These are phyloP conservation scores for Antheraea pernyi DNA, from an alignment of 1,140 invertebrate genomes.

Conservation along the genomic window DNA sequence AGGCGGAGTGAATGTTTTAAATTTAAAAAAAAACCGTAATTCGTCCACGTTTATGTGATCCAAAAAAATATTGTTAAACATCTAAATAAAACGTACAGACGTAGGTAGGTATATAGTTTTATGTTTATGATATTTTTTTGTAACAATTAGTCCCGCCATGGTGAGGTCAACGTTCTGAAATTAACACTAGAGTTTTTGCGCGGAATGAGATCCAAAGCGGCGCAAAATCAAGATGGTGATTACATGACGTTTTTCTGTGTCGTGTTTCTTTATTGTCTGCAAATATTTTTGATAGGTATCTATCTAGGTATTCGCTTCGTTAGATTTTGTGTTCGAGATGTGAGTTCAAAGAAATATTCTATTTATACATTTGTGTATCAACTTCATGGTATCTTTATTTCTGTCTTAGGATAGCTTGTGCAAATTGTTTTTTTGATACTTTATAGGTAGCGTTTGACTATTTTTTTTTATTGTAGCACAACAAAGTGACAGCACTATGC, in stretches of 20 bases:
- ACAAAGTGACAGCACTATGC: too few species aligned
- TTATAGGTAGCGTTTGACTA: too few species aligned
- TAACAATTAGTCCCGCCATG: slow-evolving; percentile 22
- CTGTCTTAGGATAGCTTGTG: too few species aligned
- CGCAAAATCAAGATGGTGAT: slow-evolving; percentile 2
- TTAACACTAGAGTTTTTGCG: slow-evolving; percentile 5
- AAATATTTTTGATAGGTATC: background rate
- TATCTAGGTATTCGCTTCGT: background rate
- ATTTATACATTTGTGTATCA: background rate
- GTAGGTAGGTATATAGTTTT: background rate
- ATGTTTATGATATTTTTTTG: slow-evolving; percentile 18
- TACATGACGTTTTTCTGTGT: background rate
- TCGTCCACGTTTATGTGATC: too few species aligned
- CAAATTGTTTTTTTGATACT: too few species aligned
- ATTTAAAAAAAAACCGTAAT: too few species aligned
- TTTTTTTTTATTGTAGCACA: too few species aligned
- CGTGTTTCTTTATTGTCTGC: slow-evolving; percentile 1
- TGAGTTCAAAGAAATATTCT: background rate
- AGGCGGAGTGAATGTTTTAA: too few species aligned
- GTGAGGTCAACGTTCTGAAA: slow-evolving; percentile 16
- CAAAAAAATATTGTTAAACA: too few species aligned
- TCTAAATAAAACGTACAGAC: background rate
- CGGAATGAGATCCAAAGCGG: background rate
- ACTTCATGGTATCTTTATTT: too few species aligned
- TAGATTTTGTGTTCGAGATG: background rate